Evolutionary conservation across 2,113 vertebrate genomes (phyloP).

Genomic region (Nothobranchius furzeri): DNA sequence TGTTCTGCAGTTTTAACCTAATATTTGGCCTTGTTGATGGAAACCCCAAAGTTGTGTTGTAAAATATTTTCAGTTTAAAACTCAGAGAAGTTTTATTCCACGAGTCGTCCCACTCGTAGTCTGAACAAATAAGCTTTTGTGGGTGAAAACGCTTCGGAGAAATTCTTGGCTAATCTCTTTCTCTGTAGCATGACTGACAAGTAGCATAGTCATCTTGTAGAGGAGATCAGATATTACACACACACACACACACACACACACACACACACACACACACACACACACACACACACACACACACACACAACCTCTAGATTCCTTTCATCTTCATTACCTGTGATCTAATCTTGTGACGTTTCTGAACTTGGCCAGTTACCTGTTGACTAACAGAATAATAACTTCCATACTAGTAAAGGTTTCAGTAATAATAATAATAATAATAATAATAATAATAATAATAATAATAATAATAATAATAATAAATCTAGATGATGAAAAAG

Average conservation of each 20-base stretch:
- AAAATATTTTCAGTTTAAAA: slow-evolving; percentile 13
- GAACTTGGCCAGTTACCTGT: slow-evolving; percentile 18
- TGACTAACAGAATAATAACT: slow-evolving; percentile 7
- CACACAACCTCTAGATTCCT: slow-evolving; percentile 2
- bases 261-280: not conserved
- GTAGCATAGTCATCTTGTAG: slow-evolving; percentile 14
- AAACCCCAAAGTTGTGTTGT: slow-evolving; percentile 38
- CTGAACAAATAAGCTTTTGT: slow-evolving; percentile 50
- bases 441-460: slow-evolving; percentile 7
- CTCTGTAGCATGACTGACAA: slow-evolving; percentile 30
- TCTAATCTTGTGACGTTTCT: slow-evolving; percentile 37
- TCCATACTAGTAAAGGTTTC: not conserved
- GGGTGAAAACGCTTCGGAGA: slow-evolving; percentile 11
- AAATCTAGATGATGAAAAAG: slow-evolving; percentile 1
- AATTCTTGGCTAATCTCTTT: slow-evolving; percentile 14
- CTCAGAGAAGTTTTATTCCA: slow-evolving; percentile 29
- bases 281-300: not conserved
- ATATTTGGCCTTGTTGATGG: not conserved
- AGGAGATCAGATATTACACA: slow-evolving; percentile 38
- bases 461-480: slow-evolving; percentile 11
- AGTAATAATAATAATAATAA: not conserved
- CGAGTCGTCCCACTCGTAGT: slow-evolving; percentile 15
- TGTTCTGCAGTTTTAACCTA: no score
- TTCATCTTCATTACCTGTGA: slow-evolving; percentile 48
- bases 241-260: not conserved